Base-by-base conservation (phyloP, 2,113 vertebrate genomes). In the Rhynchomys soricoides region DNA sequence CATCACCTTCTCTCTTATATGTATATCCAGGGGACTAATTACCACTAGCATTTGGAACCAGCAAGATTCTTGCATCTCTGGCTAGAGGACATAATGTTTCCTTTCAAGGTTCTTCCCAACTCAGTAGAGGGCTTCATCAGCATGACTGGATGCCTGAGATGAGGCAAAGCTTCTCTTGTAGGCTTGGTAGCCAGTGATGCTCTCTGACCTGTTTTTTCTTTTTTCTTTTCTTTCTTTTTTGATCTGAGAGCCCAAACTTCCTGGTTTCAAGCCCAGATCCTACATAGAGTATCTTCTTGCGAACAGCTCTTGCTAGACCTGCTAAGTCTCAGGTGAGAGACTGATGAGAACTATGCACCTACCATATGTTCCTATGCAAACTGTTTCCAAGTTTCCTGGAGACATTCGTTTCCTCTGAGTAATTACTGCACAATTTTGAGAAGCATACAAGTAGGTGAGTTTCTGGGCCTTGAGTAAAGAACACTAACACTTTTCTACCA, bases 361-460 rank as follows among this genome's bases (percentile, higher is more conserved):
- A 12, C 57, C 71, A 43, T 37, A 85, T 40, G 71, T 13, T 66
- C 71, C 59, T n/a, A 71, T 75, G 59, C 66, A 81, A 40, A 11
- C 6, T 29, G 87, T 45, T 59, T 45, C 91, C 52, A 64, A 45
- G 50, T 94, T 94, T 87, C 90, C 86, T 71, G 57, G 31, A 88
- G 77, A 45, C 71, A 45, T 85, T 75, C 64, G n/a, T 64, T 94
- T 89, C 77, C 81, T 90, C 50, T 93, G 73, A 90, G 83, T 50
- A 62, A 86, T 91, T 71, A 62, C 70, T 81, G 57, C 11, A 86
- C 37, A 94, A 15, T 64, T 75, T 50, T 57, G 73, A 92, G 77
- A 95, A 71, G 50, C 57, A 40, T 22, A 8, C 1, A 96, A 45
- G n/a, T 74, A 62, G 48, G 75, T 43, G 75, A 37, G 48, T 83